These are phyloP conservation scores for Drosophila subsilvestris DNA, from an alignment of 2,888 invertebrate species.

Conservation along the genomic window DNA sequence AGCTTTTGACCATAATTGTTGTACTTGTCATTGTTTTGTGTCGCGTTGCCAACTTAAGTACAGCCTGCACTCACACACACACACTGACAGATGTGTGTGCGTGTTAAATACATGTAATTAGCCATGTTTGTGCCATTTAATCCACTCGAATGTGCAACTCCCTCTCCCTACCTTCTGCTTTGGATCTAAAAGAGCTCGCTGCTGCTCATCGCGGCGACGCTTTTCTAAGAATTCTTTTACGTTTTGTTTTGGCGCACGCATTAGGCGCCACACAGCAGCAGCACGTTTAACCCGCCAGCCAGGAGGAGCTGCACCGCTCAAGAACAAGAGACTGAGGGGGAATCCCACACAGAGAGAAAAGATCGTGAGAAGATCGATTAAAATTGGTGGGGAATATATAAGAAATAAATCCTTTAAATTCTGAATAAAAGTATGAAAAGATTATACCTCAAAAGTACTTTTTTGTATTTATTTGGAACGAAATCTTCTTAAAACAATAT, in stretches of 20 bases:
- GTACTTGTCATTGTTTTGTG: conserved; percentile 69
- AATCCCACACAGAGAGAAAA: background rate
- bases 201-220: conserved; percentile 65
- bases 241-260: conserved; percentile 78
- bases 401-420: too few relatives aligned
- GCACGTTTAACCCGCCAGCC: conserved; percentile 72
- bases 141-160: conserved; percentile 61
- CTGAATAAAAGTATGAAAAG: too few relatives aligned
- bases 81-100: conserved; percentile 30
- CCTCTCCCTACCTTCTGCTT: conserved; percentile 11
- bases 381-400: too few relatives aligned
- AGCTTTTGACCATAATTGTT: conserved; percentile 75
- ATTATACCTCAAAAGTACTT: too few relatives aligned
- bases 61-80: conserved; percentile 11
- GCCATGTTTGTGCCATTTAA: conserved; percentile 80
- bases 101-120: conserved; percentile 79
- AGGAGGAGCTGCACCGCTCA: conserved; percentile 19
- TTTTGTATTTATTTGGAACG: too few relatives aligned
- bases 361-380: background rate
- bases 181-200: conserved; percentile 4
- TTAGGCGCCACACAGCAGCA: conserved; percentile 74
- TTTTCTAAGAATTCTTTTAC: conserved; percentile 76
- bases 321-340: background rate
- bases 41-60: conserved; percentile 64
- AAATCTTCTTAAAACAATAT: too few relatives aligned